A percentile compares a stretch with the other conserved stretches of the same genome.
phyloP scores from a whole-genome alignment of 1,140 invertebrate species.

The Augochlora pura region DNA sequence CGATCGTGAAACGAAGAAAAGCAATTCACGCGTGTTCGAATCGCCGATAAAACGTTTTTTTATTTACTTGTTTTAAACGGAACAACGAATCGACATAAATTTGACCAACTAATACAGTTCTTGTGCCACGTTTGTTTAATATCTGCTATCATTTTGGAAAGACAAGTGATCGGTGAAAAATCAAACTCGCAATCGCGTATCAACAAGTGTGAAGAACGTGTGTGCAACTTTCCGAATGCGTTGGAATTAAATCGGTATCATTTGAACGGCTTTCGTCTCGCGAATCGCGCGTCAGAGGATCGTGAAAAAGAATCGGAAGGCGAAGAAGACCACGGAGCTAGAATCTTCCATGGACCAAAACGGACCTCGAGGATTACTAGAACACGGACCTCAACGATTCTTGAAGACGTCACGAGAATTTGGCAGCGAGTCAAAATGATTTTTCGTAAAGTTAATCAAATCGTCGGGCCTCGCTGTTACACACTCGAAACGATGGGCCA shows the following conservation, averaged over 20 bases:
- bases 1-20: neutral
- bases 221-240: too few species aligned
- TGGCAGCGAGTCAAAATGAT: constrained; percentile 9
- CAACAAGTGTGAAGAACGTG: neutral
- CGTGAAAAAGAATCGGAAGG: too few species aligned
- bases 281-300: neutral
- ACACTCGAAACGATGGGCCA: neutral
- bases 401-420: constrained; percentile 5
- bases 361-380: neutral
- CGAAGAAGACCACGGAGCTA: neutral
- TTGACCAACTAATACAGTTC: neutral
- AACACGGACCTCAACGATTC: neutral
- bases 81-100: neutral
- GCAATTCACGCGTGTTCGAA: too few species aligned
- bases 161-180: neutral
- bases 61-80: neutral
- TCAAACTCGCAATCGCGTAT: neutral
- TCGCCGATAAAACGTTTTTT: too few species aligned
- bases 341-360: neutral
- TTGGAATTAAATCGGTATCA: neutral
- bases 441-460: constrained; percentile 22
- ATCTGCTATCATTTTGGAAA: neutral
- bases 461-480: too few species aligned
- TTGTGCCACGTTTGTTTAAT: neutral
- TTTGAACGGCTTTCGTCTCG: neutral